These are phyloP conservation scores for Sylvilagus bachmani DNA, from an alignment of 2,113 vertebrate genomes.

Conservation along the genomic window DNA sequence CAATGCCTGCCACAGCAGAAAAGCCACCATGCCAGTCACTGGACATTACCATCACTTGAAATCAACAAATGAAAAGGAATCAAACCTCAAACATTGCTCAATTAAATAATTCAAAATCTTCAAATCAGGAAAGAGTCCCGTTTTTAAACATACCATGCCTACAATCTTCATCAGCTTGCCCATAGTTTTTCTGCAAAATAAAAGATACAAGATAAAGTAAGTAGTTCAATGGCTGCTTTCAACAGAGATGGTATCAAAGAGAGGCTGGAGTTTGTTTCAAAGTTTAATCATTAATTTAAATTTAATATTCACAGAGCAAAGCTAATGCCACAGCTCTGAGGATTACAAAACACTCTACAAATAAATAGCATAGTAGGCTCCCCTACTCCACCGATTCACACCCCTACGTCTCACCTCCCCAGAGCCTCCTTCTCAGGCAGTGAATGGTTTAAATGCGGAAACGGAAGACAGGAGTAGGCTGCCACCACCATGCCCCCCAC, in stretches of 20 bases:
- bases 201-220: slow-evolving; percentile 79
- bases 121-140: slow-evolving; percentile 40
- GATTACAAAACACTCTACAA: background rate
- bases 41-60: slow-evolving; percentile 44
- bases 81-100: slow-evolving; percentile 43
- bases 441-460: background rate
- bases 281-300: slow-evolving; percentile 43
- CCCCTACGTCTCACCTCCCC: background rate
- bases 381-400: background rate
- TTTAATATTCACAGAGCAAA: background rate
- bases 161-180: slow-evolving; percentile 99
- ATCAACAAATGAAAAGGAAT: slow-evolving; percentile 35
- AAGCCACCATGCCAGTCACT: background rate
- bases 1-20: background rate
- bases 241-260: slow-evolving; percentile 32
- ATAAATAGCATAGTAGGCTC: rapidly evolving
- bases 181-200: slow-evolving; percentile 97
- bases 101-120: slow-evolving; percentile 55
- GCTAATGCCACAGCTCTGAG: background rate
- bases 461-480: background rate
- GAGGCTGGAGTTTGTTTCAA: slow-evolving; percentile 45
- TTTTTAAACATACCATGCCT: slow-evolving; percentile 94
- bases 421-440: background rate
- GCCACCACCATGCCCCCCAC: background rate
- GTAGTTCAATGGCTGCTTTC: slow-evolving; percentile 38